Evolutionary conservation across 2,888 invertebrate genomes (phyloP), one percentile per base, ranked within the genome.

Genomic region (Pycnomerus fuliginosus): DNA sequence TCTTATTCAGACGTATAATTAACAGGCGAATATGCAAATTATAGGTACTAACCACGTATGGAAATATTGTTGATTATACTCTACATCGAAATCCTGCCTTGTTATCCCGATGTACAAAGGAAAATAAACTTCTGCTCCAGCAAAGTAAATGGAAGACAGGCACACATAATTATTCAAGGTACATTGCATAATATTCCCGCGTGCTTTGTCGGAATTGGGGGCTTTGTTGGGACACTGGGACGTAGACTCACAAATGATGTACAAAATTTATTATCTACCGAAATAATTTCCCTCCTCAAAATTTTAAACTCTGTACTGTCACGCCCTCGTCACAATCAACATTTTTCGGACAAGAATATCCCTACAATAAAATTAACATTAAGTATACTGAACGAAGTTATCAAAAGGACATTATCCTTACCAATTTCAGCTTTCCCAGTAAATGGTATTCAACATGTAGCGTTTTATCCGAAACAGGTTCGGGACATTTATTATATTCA

Each of bases 41-140:
- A 36, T 13, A 39, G 27, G 32, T 44, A 23, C 38, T 27, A 41
- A 34, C 38, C 33, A 38, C 30, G 25, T 48, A 44, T 43, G 48
- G 34, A 43, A 47, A 47, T 37, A 47, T 48, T 34, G 39, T 42
- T 35, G 42, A 42, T 42, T 42, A 42, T 35, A 33, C 40, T 41
- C 33, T 17, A 27, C 40, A 27, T 27, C 22, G 33, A 27, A 41
- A 41, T 41, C 20, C 40, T 23, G 40, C 40, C 33, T 41, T 41
- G 42, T 42, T 35, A 42, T 42, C 35, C 30, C 24, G 39, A 44
- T 27, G 30, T 44, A 17, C 44, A 38, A 44, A 33, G 44, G 31
- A 29, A 31, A 30, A 42, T 33, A 16, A 31, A 36, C 43, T 43
- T 24, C 27, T 23, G 14, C 28, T 27, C 20, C 14, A 36, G 28